Evolutionary conservation across 2,113 vertebrate genomes (phyloP), one percentile per base, ranked within the genome.

Genomic region (Trogon melanurus): DNA sequence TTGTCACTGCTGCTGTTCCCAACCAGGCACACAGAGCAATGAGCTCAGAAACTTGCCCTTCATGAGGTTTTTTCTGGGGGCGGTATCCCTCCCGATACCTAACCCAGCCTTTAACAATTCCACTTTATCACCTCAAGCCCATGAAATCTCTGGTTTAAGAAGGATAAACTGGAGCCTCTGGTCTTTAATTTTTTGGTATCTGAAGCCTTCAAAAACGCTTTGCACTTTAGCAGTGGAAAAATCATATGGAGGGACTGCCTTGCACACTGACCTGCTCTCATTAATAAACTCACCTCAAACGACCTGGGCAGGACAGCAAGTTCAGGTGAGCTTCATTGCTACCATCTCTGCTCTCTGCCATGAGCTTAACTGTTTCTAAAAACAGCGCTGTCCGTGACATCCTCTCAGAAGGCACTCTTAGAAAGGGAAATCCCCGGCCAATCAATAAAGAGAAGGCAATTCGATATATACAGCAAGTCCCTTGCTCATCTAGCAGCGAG

Each of bases 371-470:
- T 56, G 69, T 18, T 86, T 66, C 85, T 95, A 92, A 94, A 86
- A 84, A 54, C 83, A 62, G 90, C 2, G 0, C 82, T 79, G 60
- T 4, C 88, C 64, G 1, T 34, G 51, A n/a, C 1, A 0, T 30
- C 82, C 34, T 5, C 79, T 67, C 41, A 48, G 50, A 69, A 95
- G 84, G 54, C 56, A 48, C 30, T n/a, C 70, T 60, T 5, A 8
- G 91, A 88, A 79, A 91, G 91, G 93, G 95, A 91, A 95, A 96
- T 60, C 86, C 94, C 94, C 76, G 44, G 76, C 50, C 79, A 81
- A 85, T 91, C 81, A 20, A 92, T 95, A 83, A 74, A 60, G 89
- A 61, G 62, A 89, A 94, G 70, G 56, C 64, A 92, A 79, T 61
- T 67, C 1, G 48, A 92, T 94, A 93, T 71, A 81, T 76, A 85